Evolutionary conservation across 1,140 invertebrate genomes (phyloP), one percentile per base, ranked within the genome.

Genomic region (Drosophila micromelanica): DNA sequence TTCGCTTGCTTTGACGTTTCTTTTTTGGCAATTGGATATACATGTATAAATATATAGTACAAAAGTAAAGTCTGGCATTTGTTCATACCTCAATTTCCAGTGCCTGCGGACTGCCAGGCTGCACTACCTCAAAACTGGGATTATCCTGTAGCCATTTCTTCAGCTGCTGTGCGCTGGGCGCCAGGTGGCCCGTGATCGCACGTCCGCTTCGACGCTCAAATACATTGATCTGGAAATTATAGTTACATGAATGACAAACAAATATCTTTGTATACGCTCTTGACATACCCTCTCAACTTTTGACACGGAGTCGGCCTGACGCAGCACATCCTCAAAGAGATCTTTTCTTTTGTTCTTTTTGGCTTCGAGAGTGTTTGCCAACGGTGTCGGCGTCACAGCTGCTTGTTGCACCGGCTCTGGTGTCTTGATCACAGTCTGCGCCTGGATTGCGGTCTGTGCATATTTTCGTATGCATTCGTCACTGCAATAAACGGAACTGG

Each of bases 391-490:
- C 11, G 5, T 8, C 9, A 32, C 13, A 54, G 17, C 15, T 17
- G 46, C 6, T 32, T 38, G 65, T 20, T 75, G 35, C 32, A 48
- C 35, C 1, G 74, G 59, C 2, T 86, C 81, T 0, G 81, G 52
- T 7, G 35, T 48, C 15, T 76, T 84, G 3, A 27, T 12, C 1
- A 71, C 9, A 0, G 52, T 57, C 37, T 68, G 70, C 0, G 76
- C 30, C 8, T 91, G 75, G 9, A 96, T 90, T 1, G 96, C 95
- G 64, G 96, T 95, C 76, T 96, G 94, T 1, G 97, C 96, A 93
- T 98, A 97, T 71, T 95, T 95, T 42, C 96, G 93, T 79, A 98
- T 97, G 89, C 98, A 98, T 9, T 94, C 93, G 81, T 97, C 96
- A 74, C 96, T 96, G 89, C 98, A 99, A 92, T 98, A 98, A 92